Conservation (phyloP, 2,797 vertebrate species). For the Protonibea diacanthus region DNA sequence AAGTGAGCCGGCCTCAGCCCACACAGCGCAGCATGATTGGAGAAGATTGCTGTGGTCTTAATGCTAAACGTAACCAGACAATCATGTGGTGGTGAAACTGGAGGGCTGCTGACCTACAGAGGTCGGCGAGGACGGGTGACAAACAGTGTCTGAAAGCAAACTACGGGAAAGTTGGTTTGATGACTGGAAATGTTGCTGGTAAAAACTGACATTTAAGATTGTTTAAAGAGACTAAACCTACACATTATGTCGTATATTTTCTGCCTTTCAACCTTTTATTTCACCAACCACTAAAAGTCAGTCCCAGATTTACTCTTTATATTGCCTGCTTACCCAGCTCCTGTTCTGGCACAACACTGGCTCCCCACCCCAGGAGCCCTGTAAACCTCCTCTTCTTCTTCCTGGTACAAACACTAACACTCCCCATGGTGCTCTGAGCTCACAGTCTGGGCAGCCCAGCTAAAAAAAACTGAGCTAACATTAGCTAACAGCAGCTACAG, state of each 20-base stretch:
- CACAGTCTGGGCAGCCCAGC: too few relatives aligned
- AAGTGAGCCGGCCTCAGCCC: slow-evolving; percentile 13
- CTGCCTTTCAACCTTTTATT: too few relatives aligned
- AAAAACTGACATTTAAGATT: slow-evolving; percentile 25
- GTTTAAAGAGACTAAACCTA: slow-evolving; percentile 3
- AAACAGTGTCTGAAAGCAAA: neutral
- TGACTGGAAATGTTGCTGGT: neutral
- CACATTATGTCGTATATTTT: slow-evolving; percentile 6
- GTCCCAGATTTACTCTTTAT: too few relatives aligned
- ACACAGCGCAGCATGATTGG: neutral
- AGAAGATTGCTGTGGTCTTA: slow-evolving; percentile 41
- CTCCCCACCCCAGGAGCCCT: too few relatives aligned
- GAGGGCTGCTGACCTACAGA: neutral
- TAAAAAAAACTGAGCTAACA: too few relatives aligned
- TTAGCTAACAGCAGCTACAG: too few relatives aligned
- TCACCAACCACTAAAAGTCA: too few relatives aligned
- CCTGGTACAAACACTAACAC: too few relatives aligned
- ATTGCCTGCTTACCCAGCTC: too few relatives aligned
- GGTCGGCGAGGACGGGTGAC: neutral
- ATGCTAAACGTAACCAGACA: slow-evolving; percentile 42
- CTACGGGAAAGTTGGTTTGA: neutral
- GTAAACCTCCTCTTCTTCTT: too few relatives aligned
- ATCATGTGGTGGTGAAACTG: neutral
- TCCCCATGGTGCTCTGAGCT: too few relatives aligned
- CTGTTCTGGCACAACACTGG: too few relatives aligned